Percentiles rank a stretch among this genome's conserved stretches.
Conservation (phyloP, 2,888 invertebrate species). For the Tetropium fuscum region DNA sequence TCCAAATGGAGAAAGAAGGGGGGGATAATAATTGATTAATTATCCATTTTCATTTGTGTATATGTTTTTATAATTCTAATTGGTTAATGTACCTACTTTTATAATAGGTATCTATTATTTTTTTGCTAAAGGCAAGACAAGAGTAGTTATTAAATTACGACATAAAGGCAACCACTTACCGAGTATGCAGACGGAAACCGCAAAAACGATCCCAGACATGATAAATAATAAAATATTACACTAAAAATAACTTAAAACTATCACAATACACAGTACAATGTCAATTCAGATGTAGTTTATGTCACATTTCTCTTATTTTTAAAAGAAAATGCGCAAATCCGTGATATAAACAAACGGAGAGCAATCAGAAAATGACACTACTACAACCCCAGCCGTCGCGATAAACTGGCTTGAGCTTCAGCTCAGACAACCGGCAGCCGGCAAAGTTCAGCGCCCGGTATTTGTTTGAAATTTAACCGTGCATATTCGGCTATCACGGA, state of each 20-base stretch:
- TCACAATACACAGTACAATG: slow-evolving; percentile 33
- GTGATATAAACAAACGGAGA: slow-evolving; percentile 29
- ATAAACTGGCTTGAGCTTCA: slow-evolving; percentile 45
- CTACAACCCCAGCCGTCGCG: slow-evolving; percentile 36
- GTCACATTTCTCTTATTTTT: slow-evolving; percentile 35
- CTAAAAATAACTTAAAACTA: slow-evolving; percentile 26
- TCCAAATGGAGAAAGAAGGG: no score
- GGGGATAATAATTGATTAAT: no score
- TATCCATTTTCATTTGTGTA: no score
- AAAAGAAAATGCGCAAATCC: slow-evolving; percentile 8
- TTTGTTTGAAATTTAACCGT: slow-evolving; percentile 48
- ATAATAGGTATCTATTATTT: no score
- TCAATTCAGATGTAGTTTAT: slow-evolving; percentile 25
- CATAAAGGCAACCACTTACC: slow-evolving; percentile 34
- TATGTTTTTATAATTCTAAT: no score
- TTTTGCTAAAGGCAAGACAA: no score
- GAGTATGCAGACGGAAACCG: slow-evolving; percentile 27
- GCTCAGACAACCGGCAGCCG: slow-evolving; percentile 41
- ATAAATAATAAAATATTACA: slow-evolving; percentile 19
- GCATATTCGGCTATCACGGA: slow-evolving; percentile 21
- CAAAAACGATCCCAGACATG: slow-evolving; percentile 29
- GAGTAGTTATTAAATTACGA: slow-evolving; percentile 21
- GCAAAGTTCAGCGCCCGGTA: slow-evolving; percentile 51
- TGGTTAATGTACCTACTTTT: no score
- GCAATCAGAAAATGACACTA: slow-evolving; percentile 25